These are phyloP conservation scores for Cebidichthys violaceus DNA, from an alignment of 2,113 vertebrate genomes.

Conservation along the genomic window DNA sequence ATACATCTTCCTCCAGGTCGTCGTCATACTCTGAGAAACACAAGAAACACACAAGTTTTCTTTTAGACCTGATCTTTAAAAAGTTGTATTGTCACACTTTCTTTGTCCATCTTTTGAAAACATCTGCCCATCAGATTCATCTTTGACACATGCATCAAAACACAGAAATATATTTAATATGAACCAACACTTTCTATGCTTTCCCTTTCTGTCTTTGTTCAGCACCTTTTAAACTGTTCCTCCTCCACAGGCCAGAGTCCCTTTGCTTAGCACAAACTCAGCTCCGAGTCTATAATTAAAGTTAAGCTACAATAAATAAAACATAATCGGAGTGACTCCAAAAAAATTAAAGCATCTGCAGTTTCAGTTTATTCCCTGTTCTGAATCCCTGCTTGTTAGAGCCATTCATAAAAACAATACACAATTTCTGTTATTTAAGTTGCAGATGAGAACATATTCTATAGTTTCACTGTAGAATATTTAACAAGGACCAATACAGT, in stretches of 20 bases:
- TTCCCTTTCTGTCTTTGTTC: too few species aligned
- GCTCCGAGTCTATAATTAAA: neutral
- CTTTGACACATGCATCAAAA: neutral
- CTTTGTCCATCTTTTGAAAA: neutral
- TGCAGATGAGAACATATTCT: neutral
- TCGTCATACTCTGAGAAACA: slow-evolving; percentile 86
- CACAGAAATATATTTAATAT: neutral
- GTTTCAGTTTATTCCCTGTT: neutral
- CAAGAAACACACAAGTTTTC: neutral
- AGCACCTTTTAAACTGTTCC: neutral
- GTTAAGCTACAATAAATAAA: neutral
- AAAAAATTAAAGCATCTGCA: neutral
- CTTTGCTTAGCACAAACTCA: neutral
- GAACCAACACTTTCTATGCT: neutral
- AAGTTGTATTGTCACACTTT: neutral
- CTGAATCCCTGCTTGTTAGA: neutral
- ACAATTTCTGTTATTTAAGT: neutral
- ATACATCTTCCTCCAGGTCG: slow-evolving; percentile 90
- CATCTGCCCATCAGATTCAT: neutral
- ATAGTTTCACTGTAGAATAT: too few species aligned
- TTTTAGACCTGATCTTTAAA: neutral
- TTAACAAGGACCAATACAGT: neutral
- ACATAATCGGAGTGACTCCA: neutral
- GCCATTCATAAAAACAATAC: neutral
- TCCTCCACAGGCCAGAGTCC: neutral